phyloP scores from a whole-genome alignment of 2,113 vertebrate species.

The Myanophis thanlyinensis region DNA sequence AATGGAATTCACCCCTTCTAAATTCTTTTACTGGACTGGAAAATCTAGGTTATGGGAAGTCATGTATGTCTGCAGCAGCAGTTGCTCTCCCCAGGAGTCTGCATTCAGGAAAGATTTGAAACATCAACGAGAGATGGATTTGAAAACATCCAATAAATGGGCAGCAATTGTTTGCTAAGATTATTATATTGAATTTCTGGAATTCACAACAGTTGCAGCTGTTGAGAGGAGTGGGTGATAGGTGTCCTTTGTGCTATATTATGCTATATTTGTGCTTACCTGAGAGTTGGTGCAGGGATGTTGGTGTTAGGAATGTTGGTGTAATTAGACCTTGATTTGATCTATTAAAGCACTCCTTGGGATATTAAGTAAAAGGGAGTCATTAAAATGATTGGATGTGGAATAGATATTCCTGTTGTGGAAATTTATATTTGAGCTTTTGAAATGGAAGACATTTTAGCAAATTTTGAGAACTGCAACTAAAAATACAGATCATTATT shows the following conservation, averaged over 20 bases:
- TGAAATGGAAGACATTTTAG: neutral
- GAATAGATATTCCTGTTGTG: neutral
- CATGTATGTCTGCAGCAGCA: slow-evolving; percentile 7
- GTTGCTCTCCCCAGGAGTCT: slow-evolving; percentile 12
- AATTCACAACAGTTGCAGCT: neutral
- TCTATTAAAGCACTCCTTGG: neutral
- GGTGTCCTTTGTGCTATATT: no score
- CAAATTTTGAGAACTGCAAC: no score
- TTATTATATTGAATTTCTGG: neutral
- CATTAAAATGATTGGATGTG: neutral
- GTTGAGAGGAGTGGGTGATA: neutral
- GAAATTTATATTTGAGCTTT: neutral
- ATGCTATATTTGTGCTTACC: neutral
- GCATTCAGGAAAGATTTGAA: slow-evolving; percentile 32
- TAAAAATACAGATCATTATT: neutral
- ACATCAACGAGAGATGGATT: neutral
- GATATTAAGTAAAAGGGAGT: neutral
- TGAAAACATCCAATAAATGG: neutral
- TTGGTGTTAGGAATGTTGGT: neutral
- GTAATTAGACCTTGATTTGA: neutral
- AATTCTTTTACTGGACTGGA: slow-evolving; percentile 14
- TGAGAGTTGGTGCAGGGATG: neutral
- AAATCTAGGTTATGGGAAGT: slow-evolving; percentile 28
- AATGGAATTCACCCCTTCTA: slow-evolving; percentile 2
- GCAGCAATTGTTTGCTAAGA: neutral